Conservation (phyloP, 2,888 invertebrate species). For the Mongoloraphidia duomilia region DNA sequence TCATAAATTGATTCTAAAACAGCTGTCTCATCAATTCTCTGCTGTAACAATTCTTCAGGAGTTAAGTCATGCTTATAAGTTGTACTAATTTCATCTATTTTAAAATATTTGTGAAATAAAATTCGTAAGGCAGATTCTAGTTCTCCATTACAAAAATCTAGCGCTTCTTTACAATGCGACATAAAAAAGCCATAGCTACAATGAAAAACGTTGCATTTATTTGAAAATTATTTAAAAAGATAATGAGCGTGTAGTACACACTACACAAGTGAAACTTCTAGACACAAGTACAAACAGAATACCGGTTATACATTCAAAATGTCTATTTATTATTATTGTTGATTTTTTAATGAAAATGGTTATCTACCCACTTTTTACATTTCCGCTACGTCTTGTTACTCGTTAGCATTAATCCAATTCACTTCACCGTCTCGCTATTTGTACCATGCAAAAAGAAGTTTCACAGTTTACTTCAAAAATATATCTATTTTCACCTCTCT, state of each 20-base stretch:
- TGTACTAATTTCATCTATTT: conserved; percentile 27
- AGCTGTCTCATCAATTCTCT: conserved; percentile 55
- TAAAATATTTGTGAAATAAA: conserved; percentile 57
- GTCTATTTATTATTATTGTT: too few relatives aligned
- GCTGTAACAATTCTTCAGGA: conserved; percentile 42
- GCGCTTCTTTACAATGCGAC: conserved; percentile 59
- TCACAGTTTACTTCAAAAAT: background rate
- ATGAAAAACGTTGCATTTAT: conserved; percentile 11
- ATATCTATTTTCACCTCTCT: conserved; percentile 38
- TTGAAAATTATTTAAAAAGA: too few relatives aligned
- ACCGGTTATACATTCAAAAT: too few relatives aligned
- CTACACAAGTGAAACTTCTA: too few relatives aligned
- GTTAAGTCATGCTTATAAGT: conserved; percentile 32
- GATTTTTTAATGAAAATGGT: too few relatives aligned
- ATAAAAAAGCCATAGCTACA: conserved; percentile 60
- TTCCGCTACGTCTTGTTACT: too few relatives aligned
- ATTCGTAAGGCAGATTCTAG: conserved; percentile 57
- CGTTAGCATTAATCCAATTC: too few relatives aligned
- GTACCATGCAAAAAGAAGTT: too few relatives aligned
- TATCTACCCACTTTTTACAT: too few relatives aligned
- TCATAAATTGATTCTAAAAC: conserved; percentile 69
- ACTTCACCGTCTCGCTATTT: too few relatives aligned
- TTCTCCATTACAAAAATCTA: conserved; percentile 48
- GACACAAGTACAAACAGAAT: too few relatives aligned
- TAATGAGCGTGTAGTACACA: too few relatives aligned